Evolutionary conservation across 53 echinoderm and acorn worm genomes (phyloP), one percentile per base, ranked within the genome.

Genomic region (Stichopus horrens): DNA sequence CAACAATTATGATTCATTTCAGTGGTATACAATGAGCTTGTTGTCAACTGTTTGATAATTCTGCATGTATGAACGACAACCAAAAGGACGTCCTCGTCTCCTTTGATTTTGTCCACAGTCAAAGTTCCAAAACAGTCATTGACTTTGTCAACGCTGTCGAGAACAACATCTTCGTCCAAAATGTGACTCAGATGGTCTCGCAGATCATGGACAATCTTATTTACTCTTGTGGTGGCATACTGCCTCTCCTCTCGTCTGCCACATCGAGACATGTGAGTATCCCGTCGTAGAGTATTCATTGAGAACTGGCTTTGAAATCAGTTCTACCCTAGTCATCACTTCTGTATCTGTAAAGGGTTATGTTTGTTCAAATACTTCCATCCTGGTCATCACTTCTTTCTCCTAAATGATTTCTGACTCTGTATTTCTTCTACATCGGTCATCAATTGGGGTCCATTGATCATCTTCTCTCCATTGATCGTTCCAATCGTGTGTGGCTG

Each of bases 131-230:
- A 90, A 98, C 99, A 54, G 95, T 97, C 8, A 98, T 98, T 52
- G 96, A 99, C 88, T 96, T 91, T 78, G 96, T 99, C 23, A 99
- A 99, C 54, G 93, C 99, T 4, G 92, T 91, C 23, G 99, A 99
- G 86, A 99, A 99, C 85, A 99, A 94, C 58, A 94, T 99, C 96
- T 99, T 99, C 91, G 99, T 99, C 4, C 99, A 99, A 92, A 99
- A 99, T 89, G 99, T 99, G 53, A 99, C 99, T 53, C 99, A 99
- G 90, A 94, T 99, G 94, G 94, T 99, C 10, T 99, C 99, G 0
- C 99, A 96, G 87, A 96, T 99, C 86, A 96, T 96, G 93, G 99
- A 99, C 84, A 94, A 93, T 54, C 96, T 99, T 82, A 99, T 99
- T 91, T 96, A 99, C 67, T 96, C 99, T 22, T 96, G 94, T 59